Evolutionary conservation across 1,140 invertebrate genomes (phyloP), one percentile per base, ranked within the genome.

Genomic region (Lepidurus couesii): DNA sequence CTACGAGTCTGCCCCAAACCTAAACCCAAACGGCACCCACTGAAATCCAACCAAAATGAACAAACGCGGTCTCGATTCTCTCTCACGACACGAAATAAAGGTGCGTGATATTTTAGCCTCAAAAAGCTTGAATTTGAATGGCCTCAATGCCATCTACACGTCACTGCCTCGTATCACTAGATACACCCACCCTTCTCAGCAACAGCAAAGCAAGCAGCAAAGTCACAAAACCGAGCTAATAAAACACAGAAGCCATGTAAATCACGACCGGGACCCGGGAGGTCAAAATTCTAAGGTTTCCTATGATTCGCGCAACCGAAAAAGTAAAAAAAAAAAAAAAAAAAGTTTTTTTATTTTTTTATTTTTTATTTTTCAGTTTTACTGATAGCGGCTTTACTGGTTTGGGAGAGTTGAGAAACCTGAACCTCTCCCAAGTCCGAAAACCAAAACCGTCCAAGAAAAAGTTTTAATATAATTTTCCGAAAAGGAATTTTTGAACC

Each of bases 191-290:
- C 26, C 26, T 34, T 34, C 0, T 4, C 34, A 34, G 34, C 34
- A 34, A 34, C 34, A 34, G 34, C 34, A 34, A 34, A 34, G 34
- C 4, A 1, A 34, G 4, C 34, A 34, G 34, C 34, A 34, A 34
- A 34, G 34, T 34, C n/a, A 21, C 53, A 65, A 13, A 13, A 65
- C 24, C 24, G n/a, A 21, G 16, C 53, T 65, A 65, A 65, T 65
- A 65, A 65, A 65, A 65, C 13, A 65, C 9, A 13, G 53, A 65
- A 65, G 53, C 53, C 16, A 65, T 65, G 53, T 65, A 65, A 65
- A 65, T 65, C 53, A 65, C 53, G 53, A 65, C 53, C 16, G 53
- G 53, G 53, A 21, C 21, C 53, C 16, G 53, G 53, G 53, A 21
- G 34, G 53, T 65, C 53, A 65, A 7, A 65, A 13, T 7, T 65